phyloP scores from a whole-genome alignment of 2,888 invertebrate genomes.

The Anodontia alba region DNA sequence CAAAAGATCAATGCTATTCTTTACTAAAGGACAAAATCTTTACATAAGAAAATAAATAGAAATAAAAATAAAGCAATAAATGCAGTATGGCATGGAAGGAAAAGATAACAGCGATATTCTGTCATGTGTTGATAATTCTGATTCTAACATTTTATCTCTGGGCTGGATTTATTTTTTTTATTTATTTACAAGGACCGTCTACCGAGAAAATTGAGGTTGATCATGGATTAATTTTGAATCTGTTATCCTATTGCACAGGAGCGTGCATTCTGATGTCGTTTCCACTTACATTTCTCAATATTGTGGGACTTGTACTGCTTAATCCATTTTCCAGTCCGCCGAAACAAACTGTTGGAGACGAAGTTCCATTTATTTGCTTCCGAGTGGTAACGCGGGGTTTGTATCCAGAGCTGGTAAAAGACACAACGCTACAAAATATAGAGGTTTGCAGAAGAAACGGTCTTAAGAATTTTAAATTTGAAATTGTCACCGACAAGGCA shows the following conservation, averaged over 20 bases:
- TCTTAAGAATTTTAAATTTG: constrained; percentile 64
- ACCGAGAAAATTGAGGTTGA: neutral
- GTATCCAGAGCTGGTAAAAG: constrained; percentile 61
- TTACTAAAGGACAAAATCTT: no score
- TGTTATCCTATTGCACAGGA: neutral
- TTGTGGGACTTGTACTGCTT: neutral
- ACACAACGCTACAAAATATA: constrained; percentile 39
- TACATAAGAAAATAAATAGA: no score
- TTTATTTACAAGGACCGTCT: neutral
- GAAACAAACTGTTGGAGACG: neutral
- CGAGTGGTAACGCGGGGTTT: constrained; percentile 67
- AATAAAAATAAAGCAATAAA: no score
- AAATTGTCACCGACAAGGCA: constrained; percentile 65
- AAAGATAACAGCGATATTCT: neutral
- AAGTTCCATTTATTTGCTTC: constrained; percentile 64
- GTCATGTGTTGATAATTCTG: neutral
- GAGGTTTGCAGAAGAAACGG: constrained; percentile 46
- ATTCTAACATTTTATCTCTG: neutral
- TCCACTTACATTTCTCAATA: neutral
- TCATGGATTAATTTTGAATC: neutral
- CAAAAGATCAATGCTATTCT: no score
- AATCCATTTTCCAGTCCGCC: neutral
- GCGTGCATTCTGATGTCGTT: neutral
- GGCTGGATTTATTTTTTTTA: neutral
- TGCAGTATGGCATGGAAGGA: neutral